These are phyloP conservation scores for Tragelaphus buxtoni DNA, from an alignment of 2,113 vertebrate species.

Conservation along the genomic window DNA sequence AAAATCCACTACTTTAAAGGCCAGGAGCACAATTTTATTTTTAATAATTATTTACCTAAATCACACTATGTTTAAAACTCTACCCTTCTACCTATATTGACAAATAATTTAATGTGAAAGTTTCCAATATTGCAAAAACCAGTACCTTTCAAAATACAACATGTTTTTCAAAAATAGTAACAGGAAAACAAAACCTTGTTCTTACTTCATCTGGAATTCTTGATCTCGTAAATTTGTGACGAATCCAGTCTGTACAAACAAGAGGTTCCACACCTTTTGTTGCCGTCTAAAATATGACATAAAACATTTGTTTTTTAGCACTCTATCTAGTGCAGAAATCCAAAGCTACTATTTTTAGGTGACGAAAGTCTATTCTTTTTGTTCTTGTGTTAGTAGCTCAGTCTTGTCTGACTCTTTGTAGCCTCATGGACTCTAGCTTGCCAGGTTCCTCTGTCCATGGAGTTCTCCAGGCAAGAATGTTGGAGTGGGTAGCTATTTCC, in stretches of 20 bases:
- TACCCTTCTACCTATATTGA: background rate
- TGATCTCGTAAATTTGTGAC: conserved; percentile 82
- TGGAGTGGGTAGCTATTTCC: background rate
- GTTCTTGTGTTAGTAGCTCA: background rate
- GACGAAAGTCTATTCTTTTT: background rate
- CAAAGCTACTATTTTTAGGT: background rate
- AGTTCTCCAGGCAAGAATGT: background rate
- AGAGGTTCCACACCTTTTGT: conserved; percentile 55
- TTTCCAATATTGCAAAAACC: background rate
- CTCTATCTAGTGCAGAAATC: background rate
- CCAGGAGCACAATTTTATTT: background rate
- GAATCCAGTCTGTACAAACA: conserved; percentile 60
- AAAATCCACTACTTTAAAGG: background rate
- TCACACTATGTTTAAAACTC: background rate
- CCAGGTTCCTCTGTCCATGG: background rate
- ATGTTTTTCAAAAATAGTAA: background rate
- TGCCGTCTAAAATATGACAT: conserved; percentile 68
- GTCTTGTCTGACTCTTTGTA: background rate
- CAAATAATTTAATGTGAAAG: background rate
- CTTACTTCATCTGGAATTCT: conserved; percentile 83
- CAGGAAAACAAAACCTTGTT: background rate
- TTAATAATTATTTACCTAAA: background rate
- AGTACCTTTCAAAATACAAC: background rate
- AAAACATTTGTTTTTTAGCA: background rate
- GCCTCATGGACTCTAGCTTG: background rate